Conservation (phyloP, 2,888 invertebrate genomes). For the Drosophila multiciliata region DNA sequence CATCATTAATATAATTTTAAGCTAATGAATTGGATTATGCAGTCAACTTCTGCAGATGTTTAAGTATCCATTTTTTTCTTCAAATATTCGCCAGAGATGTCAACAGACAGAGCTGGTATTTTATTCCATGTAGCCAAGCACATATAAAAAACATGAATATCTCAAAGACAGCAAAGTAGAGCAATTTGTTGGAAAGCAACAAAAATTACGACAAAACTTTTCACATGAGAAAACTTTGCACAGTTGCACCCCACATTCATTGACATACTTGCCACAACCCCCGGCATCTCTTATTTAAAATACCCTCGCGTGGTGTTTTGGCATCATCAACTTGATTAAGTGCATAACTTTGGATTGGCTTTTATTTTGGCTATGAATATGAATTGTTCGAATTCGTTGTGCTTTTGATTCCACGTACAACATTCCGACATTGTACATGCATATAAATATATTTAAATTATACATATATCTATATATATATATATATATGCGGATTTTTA, state of each 20-base stretch:
- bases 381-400: constrained; percentile 13
- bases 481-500: background rate
- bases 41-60: constrained; percentile 27
- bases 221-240: constrained; percentile 40
- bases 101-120: constrained; percentile 14
- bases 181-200: constrained; percentile 38
- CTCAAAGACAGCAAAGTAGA: constrained; percentile 67
- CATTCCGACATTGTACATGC: background rate
- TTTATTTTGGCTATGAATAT: constrained; percentile 21
- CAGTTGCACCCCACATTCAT: constrained; percentile 8
- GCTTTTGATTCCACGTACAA: background rate
- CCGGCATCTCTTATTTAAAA: background rate
- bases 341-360: constrained; percentile 58
- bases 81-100: constrained; percentile 17
- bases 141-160: constrained; percentile 48
- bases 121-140: constrained; percentile 22
- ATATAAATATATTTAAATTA: background rate
- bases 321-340: constrained; percentile 70
- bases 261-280: background rate
- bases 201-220: constrained; percentile 41
- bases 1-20: constrained; percentile 76
- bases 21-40: constrained; percentile 75
- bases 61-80: constrained; percentile 12
- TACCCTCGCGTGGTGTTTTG: constrained; percentile 13
- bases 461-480: background rate